Evolutionary conservation across 2,113 vertebrate genomes (phyloP), one percentile per base, ranked within the genome.

Genomic region (Procapra przewalskii): DNA sequence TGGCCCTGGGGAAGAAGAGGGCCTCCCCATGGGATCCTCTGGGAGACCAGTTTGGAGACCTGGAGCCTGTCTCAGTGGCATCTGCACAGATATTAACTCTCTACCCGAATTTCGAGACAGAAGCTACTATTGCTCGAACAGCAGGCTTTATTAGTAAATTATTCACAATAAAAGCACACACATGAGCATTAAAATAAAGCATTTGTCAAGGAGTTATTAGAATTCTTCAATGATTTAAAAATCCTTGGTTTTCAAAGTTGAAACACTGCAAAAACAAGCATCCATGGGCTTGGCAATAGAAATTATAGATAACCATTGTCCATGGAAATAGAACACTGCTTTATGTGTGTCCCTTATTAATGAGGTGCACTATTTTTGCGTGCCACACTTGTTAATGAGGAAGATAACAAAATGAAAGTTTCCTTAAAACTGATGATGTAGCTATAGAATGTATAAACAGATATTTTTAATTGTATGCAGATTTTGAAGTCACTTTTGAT

Each of bases 321-420:
- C 50, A 1, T 59, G 54, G 16, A 57, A 80, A 96, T 88, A 25
- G 12, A 50, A 17, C 2, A 57, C 5, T 80, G 7, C 71, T 77
- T 96, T 48, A 43, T n/a, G 19, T 36, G 21, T 0, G 4, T 52
- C 50, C 21, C 21, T 83, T 83, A 54, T 83, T 79, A 91, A 82
- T 23, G 31, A 92, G 27, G 48, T 21, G 16, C 16, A 33, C 16
- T 81, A 19, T 52, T 33, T 81, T 81, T 33, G 11, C 6, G 25
- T 55, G 19, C 25, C 54, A 31, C 62, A 59, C 36, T 87, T 50
- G 64, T 79, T 82, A 91, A 82, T 12, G 21, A 95, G 23, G 40
- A 94, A 88, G 40, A 88, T 55, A 50, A 79, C 59, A 87, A 96
- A 93, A 92, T 95, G 33, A 86, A 95, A 48, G 15, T 5, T 92